Percentiles rank a stretch among this genome's conserved stretches.
phyloP scores from a whole-genome alignment of 2,797 vertebrate genomes.

The Otolemur crassicaudatus region DNA sequence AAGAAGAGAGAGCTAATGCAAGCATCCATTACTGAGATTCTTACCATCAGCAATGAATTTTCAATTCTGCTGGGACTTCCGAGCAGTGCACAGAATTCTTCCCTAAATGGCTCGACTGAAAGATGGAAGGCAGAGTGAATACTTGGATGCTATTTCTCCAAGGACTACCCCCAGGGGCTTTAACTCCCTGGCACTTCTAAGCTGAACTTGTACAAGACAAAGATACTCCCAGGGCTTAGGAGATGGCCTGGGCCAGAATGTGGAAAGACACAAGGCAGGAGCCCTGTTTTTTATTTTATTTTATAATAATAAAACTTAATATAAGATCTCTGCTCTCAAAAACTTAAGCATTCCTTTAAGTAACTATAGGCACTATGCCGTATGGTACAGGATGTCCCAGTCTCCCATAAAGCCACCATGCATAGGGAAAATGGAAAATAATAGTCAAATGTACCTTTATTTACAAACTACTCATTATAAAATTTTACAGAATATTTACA shows the following conservation, averaged over 20 bases:
- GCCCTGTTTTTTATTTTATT: neutral
- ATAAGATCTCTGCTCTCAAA: neutral
- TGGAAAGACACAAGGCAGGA: neutral
- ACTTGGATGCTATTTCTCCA: no score
- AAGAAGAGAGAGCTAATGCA: neutral
- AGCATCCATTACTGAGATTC: neutral
- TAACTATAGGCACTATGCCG: neutral
- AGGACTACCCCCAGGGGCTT: neutral
- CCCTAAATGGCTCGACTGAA: neutral
- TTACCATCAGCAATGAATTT: no score
- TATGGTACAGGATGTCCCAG: no score
- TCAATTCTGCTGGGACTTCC: neutral
- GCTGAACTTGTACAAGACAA: neutral
- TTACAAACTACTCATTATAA: no score
- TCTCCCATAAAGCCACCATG: no score
- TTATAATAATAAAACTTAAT: neutral
- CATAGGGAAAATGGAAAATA: no score
- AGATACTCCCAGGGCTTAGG: neutral
- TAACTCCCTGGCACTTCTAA: neutral
- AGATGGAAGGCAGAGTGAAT: neutral
- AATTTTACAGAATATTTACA: no score
- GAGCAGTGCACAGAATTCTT: neutral
- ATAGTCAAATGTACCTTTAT: no score
- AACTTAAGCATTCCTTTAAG: neutral
- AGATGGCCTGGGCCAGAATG: neutral